These are phyloP conservation scores for Scomber japonicus DNA, from an alignment of 2,113 vertebrate species.

Conservation along the genomic window DNA sequence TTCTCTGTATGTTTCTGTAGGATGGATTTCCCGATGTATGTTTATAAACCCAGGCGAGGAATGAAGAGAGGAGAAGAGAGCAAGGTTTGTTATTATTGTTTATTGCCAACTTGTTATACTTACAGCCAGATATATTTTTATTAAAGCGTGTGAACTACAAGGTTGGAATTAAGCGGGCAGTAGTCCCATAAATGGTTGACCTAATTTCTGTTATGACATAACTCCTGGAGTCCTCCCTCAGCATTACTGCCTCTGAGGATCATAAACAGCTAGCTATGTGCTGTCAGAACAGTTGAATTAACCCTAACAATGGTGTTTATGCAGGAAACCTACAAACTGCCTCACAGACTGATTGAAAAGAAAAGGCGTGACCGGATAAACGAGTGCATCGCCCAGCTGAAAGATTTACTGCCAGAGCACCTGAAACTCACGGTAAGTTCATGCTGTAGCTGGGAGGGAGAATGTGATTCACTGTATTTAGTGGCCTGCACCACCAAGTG, in stretches of 20 bases:
- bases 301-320: constrained; percentile 12
- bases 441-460: constrained; percentile 24
- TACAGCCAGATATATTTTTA: not conserved
- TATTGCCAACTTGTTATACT: not conserved
- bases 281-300: constrained; percentile 2
- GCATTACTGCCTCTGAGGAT: constrained; percentile 29
- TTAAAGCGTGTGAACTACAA: constrained; percentile 8
- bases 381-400: constrained; percentile 98
- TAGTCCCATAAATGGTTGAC: constrained; percentile 68
- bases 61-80: constrained; percentile 93
- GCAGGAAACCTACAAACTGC: constrained; percentile 98
- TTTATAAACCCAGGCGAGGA: constrained; percentile 92
- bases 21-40: constrained; percentile 96
- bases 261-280: not conserved
- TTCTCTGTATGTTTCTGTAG: constrained; percentile 77
- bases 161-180: constrained; percentile 19
- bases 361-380: constrained; percentile 98
- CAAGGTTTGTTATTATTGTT: constrained; percentile 86
- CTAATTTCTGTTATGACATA: constrained; percentile 77
- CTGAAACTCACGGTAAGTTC: constrained; percentile 97
- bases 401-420: constrained; percentile 97
- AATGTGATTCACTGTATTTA: constrained; percentile 1
- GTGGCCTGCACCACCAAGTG: constrained; percentile 61
- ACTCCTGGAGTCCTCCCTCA: constrained; percentile 59
- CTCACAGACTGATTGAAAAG: constrained; percentile 97